These are phyloP conservation scores for Orthosia gothica DNA, from an alignment of 2,888 invertebrate genomes.

Conservation along the genomic window DNA sequence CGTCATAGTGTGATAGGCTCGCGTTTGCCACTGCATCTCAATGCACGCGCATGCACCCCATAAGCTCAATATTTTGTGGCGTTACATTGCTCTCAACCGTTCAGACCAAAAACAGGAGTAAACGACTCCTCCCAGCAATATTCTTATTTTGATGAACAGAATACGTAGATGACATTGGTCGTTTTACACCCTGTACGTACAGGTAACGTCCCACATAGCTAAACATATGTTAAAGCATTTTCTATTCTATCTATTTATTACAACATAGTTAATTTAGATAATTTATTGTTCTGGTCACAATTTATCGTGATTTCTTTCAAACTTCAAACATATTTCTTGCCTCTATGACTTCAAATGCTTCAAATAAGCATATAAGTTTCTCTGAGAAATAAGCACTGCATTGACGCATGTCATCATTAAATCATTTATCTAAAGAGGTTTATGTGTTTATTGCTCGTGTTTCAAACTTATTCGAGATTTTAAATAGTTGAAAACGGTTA, in stretches of 20 bases:
- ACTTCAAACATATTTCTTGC: too few species aligned
- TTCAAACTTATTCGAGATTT: constrained; percentile 2
- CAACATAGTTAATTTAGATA: not conserved
- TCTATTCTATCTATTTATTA: not conserved
- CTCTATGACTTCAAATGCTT: too few species aligned
- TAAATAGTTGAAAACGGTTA: constrained; percentile 1
- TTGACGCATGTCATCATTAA: not conserved
- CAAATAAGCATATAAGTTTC: too few species aligned
- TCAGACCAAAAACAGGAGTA: too few species aligned
- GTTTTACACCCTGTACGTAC: not conserved
- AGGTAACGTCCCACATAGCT: not conserved
- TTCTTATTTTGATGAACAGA: not conserved
- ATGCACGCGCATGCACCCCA: too few species aligned
- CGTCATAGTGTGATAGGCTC: too few species aligned
- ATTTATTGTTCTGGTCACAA: not conserved
- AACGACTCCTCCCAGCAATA: too few species aligned
- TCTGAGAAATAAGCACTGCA: too few species aligned
- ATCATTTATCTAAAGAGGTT: not conserved
- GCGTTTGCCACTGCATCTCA: too few species aligned
- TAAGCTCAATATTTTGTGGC: too few species aligned
- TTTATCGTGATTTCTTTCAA: not conserved
- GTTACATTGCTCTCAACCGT: too few species aligned
- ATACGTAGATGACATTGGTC: not conserved
- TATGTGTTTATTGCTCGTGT: not conserved
- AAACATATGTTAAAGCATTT: not conserved